These are phyloP conservation scores for Antrozous pallidus DNA, from an alignment of 2,797 vertebrate genomes.

Conservation along the genomic window DNA sequence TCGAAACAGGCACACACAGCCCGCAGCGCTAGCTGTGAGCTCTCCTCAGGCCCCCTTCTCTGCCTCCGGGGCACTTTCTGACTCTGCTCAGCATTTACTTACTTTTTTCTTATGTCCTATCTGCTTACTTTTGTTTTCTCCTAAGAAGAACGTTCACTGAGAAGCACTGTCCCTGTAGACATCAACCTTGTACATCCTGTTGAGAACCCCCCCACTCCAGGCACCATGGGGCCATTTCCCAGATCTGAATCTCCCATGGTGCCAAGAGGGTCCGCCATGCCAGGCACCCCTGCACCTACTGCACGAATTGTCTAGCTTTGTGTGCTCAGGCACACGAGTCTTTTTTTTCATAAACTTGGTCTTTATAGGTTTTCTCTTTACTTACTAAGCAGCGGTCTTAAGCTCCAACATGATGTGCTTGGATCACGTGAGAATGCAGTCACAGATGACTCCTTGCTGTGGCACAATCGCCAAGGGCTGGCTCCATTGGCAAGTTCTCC, in stretches of 20 bases:
- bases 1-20: neutral
- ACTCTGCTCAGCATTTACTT: neutral
- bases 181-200: neutral
- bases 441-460: neutral
- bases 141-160: neutral
- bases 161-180: neutral
- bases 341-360: neutral
- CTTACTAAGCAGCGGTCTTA: neutral
- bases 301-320: neutral
- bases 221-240: neutral
- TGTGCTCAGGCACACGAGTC: neutral
- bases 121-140: neutral
- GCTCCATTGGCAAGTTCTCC: neutral
- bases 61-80: neutral
- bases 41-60: neutral
- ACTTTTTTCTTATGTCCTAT: neutral
- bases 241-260: neutral
- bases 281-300: neutral
- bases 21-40: neutral
- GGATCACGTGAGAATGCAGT: neutral
- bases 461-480: neutral
- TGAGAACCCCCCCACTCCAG: neutral
- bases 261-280: fast-evolving
- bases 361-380: neutral
- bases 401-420: neutral